Base-by-base conservation (phyloP, 2,113 vertebrate species). In the Rynchops niger region DNA sequence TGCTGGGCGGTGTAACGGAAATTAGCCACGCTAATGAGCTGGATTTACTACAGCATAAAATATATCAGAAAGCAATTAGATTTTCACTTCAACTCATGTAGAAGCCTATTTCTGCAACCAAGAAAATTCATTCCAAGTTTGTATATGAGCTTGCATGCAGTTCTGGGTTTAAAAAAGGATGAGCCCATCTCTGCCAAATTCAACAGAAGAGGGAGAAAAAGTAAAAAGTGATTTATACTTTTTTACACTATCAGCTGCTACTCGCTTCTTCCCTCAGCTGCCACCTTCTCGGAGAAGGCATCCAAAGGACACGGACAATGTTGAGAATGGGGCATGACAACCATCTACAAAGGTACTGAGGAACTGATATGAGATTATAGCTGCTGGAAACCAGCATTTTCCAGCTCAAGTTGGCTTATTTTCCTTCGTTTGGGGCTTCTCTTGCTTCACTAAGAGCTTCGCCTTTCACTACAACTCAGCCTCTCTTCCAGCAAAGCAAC, bases 31-130 rank as follows among this genome's bases (percentile, higher is more conserved):
- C 91, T 92, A 87, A 94, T 25, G 82, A 94, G 88, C 80, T 52
- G 88, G 52, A 58, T 86, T 88, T 82, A 93, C 96, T 87, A 82
- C 94, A 67, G 93, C 92, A 80, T 12, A 26, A 85, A 63, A 26
- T 19, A 40, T 69, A 89, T 77, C 61, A 82, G 89, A 93, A 72
- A 86, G 92, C 80, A 91, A 87, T 82, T 77, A 93, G 53, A 63
- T 81, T 92, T 94, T 78, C 86, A 78, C 92, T 85, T 72, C 11
- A 5, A 36, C 92, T 94, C 85, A 50, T 11, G 72, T 3, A 76
- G 78, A 78, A 56, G 74, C 88, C 86, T 95, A 95, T 95, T 97
- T 96, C 27, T 82, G 86, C 58, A 88, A 82, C 52, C 88, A 36
- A 66, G 42, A 80, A 82, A 87, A 89, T 49, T 61, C 94, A 40